Conservation (phyloP, 2,113 vertebrate species). For the Caloenas nicobarica region DNA sequence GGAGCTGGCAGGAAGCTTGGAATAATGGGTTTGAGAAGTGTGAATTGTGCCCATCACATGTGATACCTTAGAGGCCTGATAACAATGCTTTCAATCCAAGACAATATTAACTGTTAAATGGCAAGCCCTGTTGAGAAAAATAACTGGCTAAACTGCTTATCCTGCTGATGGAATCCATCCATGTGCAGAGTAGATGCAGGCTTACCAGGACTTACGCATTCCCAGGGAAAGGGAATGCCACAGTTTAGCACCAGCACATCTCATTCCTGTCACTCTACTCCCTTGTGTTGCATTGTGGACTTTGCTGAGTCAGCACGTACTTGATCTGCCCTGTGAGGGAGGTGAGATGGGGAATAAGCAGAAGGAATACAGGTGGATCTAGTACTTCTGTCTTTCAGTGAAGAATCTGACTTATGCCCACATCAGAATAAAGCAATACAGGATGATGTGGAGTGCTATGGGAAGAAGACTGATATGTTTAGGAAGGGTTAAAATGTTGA, state of each 20-base stretch:
- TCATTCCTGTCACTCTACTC: not conserved
- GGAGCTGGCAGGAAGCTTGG: constrained; percentile 40
- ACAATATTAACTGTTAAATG: not conserved
- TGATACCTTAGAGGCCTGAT: constrained; percentile 14
- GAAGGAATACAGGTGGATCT: not conserved
- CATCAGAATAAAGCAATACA: not conserved
- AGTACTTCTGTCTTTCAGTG: not conserved
- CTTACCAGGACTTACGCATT: not conserved
- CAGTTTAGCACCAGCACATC: not conserved
- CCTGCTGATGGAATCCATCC: not conserved
- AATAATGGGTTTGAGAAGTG: constrained; percentile 36
- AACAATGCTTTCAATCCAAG: not conserved
- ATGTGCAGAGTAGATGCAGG: not conserved
- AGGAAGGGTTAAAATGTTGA: not conserved
- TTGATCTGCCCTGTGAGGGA: not conserved
- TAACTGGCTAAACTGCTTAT: not conserved
- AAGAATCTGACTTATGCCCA: not conserved
- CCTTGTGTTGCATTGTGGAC: not conserved
- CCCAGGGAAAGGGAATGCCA: not conserved
- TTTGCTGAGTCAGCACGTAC: not conserved
- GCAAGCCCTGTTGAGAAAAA: not conserved
- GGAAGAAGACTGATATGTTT: not conserved
- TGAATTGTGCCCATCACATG: constrained; percentile 11
- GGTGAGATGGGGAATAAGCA: not conserved
- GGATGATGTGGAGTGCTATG: not conserved